A percentile compares a stretch with the other conserved stretches of the same genome.
These are phyloP conservation scores for Thumatha senex DNA, from an alignment of 2,888 invertebrate species.

Conservation along the genomic window DNA sequence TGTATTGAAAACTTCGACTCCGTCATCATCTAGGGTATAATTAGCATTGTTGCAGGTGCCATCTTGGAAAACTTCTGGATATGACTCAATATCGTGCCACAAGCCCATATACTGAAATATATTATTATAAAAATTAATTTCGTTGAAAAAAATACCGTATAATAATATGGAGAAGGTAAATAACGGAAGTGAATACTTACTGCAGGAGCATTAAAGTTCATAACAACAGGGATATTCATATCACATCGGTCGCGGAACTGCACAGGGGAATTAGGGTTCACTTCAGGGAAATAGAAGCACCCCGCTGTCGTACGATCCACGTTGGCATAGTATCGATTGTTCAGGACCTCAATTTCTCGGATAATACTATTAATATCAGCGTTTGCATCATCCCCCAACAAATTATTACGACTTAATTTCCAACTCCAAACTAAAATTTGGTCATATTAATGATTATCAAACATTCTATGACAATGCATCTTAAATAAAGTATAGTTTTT, in stretches of 20 bases:
- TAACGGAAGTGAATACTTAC: no score
- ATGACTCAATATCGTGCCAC: constrained; percentile 60
- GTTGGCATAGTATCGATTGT: constrained; percentile 44
- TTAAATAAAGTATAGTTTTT: no score
- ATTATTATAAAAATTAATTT: neutral
- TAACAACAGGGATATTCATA: constrained; percentile 19
- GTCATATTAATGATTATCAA: no score
- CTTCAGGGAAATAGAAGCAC: constrained; percentile 37
- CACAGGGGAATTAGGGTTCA: constrained; percentile 14
- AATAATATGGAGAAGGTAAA: no score
- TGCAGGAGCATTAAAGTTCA: constrained; percentile 4
- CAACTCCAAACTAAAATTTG: constrained; percentile 52
- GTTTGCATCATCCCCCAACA: constrained; percentile 33
- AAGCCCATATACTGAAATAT: constrained; percentile 48
- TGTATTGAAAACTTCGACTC: constrained; percentile 45
- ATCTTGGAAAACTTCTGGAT: constrained; percentile 51
- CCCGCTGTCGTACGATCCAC: constrained; percentile 39
- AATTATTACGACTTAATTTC: constrained; percentile 52
- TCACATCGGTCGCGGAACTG: constrained; percentile 31
- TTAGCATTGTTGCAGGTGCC: constrained; percentile 58
- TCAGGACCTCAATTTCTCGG: constrained; percentile 37
- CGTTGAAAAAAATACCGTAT: no score
- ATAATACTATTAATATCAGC: constrained; percentile 41
- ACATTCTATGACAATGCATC: no score
- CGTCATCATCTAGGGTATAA: constrained; percentile 41